These are phyloP conservation scores for Sclerurus mexicanus DNA, from an alignment of 2,113 vertebrate species.

Conservation along the genomic window DNA sequence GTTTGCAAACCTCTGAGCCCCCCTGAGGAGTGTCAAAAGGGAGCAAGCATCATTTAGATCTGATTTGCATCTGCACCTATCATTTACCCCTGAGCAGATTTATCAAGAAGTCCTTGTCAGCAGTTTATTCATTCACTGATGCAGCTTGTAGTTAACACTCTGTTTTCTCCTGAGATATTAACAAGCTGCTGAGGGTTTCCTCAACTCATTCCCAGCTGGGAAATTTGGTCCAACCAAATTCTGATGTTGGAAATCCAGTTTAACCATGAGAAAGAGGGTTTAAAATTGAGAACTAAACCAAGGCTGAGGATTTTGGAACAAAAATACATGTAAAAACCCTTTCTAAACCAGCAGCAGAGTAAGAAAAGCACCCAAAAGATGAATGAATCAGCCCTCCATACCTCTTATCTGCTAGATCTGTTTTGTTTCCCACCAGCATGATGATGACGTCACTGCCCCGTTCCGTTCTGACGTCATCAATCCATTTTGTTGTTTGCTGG, in stretches of 20 bases:
- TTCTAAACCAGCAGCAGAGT: background rate
- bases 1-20: background rate
- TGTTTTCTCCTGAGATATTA: background rate
- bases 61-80: background rate
- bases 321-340: fast-evolving
- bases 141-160: background rate
- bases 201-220: background rate
- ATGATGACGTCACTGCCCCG: slow-evolving; percentile 98
- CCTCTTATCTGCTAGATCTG: slow-evolving; percentile 98
- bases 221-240: background rate
- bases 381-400: slow-evolving; percentile 48
- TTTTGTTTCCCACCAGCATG: slow-evolving; percentile 99
- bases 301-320: background rate
- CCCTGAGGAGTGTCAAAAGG: background rate
- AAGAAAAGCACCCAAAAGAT: background rate
- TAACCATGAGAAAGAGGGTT: background rate
- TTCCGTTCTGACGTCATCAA: slow-evolving; percentile 97
- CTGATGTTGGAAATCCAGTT: background rate
- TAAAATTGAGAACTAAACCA: background rate
- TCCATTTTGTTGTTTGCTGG: slow-evolving; percentile 99
- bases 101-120: background rate
- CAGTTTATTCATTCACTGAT: background rate
- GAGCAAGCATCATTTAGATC: background rate
- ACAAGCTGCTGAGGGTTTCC: background rate
- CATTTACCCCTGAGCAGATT: background rate